phyloP scores from a whole-genome alignment of 2,888 invertebrate species.

The Leuctra nigra region DNA sequence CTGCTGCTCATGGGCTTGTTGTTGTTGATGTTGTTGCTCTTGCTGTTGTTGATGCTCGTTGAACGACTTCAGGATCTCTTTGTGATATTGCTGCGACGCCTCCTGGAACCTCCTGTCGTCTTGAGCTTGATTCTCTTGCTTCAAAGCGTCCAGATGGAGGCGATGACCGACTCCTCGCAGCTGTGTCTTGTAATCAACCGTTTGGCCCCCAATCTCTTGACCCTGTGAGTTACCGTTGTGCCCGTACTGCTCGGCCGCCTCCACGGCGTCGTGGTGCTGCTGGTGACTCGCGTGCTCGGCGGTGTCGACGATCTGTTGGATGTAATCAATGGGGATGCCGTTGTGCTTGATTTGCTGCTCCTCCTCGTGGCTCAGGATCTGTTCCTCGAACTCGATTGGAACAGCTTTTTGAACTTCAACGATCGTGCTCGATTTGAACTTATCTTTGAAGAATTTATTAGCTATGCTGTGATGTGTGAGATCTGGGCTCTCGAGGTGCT shows the following conservation, averaged over 20 bases:
- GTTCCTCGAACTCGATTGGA: slow-evolving; percentile 43
- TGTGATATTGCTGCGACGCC: slow-evolving; percentile 1
- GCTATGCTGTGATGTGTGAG: background rate
- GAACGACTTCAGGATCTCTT: slow-evolving; percentile 13
- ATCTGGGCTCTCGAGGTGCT: background rate
- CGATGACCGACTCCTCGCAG: no score
- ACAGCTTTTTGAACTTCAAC: slow-evolving; percentile 62
- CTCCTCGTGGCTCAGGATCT: background rate
- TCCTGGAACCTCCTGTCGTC: slow-evolving; percentile 14
- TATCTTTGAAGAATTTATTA: background rate
- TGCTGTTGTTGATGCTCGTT: slow-evolving; percentile 21
- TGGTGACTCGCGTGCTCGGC: background rate
- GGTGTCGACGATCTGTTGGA: slow-evolving; percentile 14
- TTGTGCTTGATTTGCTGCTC: background rate
- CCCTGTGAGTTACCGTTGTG: no score
- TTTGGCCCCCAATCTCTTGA: no score
- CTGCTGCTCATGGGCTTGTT: slow-evolving; percentile 5
- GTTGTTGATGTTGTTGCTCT: slow-evolving; percentile 14
- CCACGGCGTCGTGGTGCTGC: no score
- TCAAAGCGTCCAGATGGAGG: no score
- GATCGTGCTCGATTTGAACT: slow-evolving; percentile 40
- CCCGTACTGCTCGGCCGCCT: no score
- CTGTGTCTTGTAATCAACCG: no score
- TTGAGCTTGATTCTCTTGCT: no score
- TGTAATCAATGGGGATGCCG: slow-evolving; percentile 9